Base-by-base conservation (phyloP, 2,113 vertebrate species). In the Synodontis membranacea region DNA sequence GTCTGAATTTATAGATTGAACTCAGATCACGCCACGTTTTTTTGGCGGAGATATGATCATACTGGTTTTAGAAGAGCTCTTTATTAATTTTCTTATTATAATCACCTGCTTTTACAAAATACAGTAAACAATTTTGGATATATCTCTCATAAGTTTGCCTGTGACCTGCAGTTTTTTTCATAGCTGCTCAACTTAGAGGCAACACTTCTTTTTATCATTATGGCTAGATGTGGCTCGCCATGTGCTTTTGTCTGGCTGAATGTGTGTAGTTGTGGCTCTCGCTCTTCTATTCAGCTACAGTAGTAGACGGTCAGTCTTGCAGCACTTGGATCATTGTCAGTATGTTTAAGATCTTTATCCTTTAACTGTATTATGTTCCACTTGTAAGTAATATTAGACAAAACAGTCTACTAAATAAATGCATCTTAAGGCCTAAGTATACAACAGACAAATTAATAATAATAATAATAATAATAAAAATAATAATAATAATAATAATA, bases 251-350 rank as follows among this genome's bases (percentile, higher is more conserved):
- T 31, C 64, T 66, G 31, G 31, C 5, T 66, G n/a, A 66, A 31
- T 25, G 4, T 23, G 21, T 56, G 21, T 56, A 23, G 23, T 19
- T 56, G 25, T 58, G 56, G 23, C 5, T 52, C 12, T 52, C 3
- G 4, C 44, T 44, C 5, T 4, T 44, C 44, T 44, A 44, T 44
- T 44, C 44, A 44, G 50, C 10, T 56, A 39, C 78, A 80, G 34
- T 56, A 25, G 10, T 80, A 21, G 34, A 39, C 56, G 52, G 50
- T 80, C 78, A 56, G 78, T 56, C 78, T 80, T 80, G 31, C 15
- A 56, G 31, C 31, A 54, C 17, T 80, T 80, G 76, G 54, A 80
- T 56, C 78, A 79, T 25, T 80, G 34, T 39, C 48, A 52, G 75
- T 19, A 56, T 0, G 15, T 50, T 76, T 56, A 80, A 80, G 15